These are phyloP conservation scores for Neuroterus valhalla DNA, from an alignment of 1,140 invertebrate species.

Conservation along the genomic window DNA sequence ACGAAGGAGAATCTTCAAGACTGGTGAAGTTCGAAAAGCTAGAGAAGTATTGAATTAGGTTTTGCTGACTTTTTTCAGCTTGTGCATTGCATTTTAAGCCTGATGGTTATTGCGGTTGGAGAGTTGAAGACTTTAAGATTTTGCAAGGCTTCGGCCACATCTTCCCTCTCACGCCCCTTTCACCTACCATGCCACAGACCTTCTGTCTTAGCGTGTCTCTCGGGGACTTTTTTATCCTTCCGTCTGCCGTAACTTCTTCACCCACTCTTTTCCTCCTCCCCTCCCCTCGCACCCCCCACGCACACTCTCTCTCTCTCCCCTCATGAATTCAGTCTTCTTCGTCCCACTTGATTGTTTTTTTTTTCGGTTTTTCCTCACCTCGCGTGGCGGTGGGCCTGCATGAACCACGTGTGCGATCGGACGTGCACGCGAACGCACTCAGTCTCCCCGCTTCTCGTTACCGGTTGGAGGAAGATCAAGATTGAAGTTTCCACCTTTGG, in stretches of 20 bases:
- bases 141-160: not conserved
- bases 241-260: constrained; percentile 1
- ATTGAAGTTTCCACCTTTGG: constrained; percentile 9
- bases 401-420: constrained; percentile 29
- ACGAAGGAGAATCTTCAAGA: not conserved
- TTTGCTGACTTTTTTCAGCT: not conserved
- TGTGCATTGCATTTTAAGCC: not conserved
- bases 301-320: constrained; percentile 22
- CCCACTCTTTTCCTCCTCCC: too few relatives aligned
- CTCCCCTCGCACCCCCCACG: not conserved
- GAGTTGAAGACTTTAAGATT: constrained; percentile 8
- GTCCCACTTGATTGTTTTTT: constrained; percentile 27
- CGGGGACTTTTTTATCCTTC: constrained; percentile 33
- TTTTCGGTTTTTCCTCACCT: constrained; percentile 22
- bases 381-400: not conserved
- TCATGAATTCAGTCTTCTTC: constrained; percentile 36
- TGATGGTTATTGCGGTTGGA: too few relatives aligned
- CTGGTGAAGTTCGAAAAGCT: not conserved
- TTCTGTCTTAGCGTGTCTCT: constrained; percentile 29
- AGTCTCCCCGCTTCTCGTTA: not conserved
- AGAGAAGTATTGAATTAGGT: not conserved
- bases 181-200: constrained; percentile 6
- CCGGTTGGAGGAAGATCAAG: not conserved
- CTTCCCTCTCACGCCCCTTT: constrained; percentile 7
- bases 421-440: constrained; percentile 22